Conservation (phyloP, 2,113 vertebrate species). For the Zosterops lateralis region DNA sequence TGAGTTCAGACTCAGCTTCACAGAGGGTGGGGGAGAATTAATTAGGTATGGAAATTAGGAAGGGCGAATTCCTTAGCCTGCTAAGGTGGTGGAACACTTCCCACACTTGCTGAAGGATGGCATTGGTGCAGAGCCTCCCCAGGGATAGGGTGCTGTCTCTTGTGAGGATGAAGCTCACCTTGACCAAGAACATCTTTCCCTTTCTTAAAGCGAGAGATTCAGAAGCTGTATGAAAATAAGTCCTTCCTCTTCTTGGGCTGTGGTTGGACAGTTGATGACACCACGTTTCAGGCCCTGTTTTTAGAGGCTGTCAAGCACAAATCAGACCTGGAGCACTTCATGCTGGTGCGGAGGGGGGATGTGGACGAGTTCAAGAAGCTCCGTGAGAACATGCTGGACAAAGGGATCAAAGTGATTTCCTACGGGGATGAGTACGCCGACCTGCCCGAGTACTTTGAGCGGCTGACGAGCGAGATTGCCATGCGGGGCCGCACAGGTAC, state of each 20-base stretch:
- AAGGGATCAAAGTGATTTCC: constrained; percentile 95
- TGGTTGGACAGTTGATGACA: constrained; percentile 93
- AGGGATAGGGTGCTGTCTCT: background rate
- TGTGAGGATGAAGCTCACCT: background rate
- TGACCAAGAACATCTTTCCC: constrained; percentile 6
- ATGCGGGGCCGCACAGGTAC: constrained; percentile 74
- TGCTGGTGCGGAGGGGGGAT: constrained; percentile 91
- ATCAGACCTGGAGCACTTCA: constrained; percentile 94
- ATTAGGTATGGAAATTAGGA: background rate
- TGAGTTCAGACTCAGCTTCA: background rate
- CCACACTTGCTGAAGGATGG: background rate
- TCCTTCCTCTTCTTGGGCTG: constrained; percentile 96
- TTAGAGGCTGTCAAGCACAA: constrained; percentile 94
- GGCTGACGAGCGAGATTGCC: constrained; percentile 88
- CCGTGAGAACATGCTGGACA: constrained; percentile 95
- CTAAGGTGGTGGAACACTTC: background rate
- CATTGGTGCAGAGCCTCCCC: background rate
- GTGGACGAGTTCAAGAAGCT: constrained; percentile 94
- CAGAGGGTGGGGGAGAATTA: background rate
- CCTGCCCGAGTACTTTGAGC: constrained; percentile 89
- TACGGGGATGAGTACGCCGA: constrained; percentile 90
- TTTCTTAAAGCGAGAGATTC: constrained; percentile 87
- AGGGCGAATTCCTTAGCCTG: background rate
- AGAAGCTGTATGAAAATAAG: constrained; percentile 95
- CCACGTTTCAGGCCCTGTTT: constrained; percentile 97